Base-by-base conservation (phyloP, 2,797 vertebrate species). In the Acanthurus tractus region DNA sequence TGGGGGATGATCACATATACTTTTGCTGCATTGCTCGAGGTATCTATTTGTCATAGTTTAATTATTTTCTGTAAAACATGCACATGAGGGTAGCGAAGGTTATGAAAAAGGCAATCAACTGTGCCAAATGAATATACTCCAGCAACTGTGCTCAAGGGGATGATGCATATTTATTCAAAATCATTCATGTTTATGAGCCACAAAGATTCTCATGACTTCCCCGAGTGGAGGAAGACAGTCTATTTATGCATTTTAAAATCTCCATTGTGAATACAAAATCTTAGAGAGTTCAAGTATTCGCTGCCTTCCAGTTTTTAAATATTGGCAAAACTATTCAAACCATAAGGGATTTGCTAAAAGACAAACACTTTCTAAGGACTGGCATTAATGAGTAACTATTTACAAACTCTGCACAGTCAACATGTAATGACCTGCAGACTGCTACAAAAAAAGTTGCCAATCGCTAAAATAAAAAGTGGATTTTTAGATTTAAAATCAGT, bases 131-230 rank as follows among this genome's bases (percentile, higher is more conserved):
- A 91, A 85, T 86, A 82, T 63, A 78, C 78, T 82, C 57, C 64
- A 74, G 74, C 70, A 63, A 83, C 71, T 55, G 53, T 70, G 86
- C 92, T 88, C 61, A 50, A 10, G 87, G 91, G 84, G 66, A 89
- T 83, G 89, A 91, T 83, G 72, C 87, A 90, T 89, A 92, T 92
- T 92, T 91, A 91, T 92, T 89, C 78, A 82, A 87, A 91, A 83
- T 85, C 84, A 88, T 89, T 89, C 81, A 76, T 87, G 85, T 91
- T 91, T 82, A 88, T 86, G 85, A 86, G 88, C 73, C 82, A 84
- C 79, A 73, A 74, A 88, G 81, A 87, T 91, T 83, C 68, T 82
- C 83, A 74, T 76, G 78, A 87, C 78, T 85, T 76, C 71, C 29
- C 71, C 52, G 67, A 78, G 78, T 83, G 76, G 84, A 87, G 71